Evolutionary conservation across 2,797 vertebrate species (phyloP).

Genomic region (Rousettus madagascariensis): DNA sequence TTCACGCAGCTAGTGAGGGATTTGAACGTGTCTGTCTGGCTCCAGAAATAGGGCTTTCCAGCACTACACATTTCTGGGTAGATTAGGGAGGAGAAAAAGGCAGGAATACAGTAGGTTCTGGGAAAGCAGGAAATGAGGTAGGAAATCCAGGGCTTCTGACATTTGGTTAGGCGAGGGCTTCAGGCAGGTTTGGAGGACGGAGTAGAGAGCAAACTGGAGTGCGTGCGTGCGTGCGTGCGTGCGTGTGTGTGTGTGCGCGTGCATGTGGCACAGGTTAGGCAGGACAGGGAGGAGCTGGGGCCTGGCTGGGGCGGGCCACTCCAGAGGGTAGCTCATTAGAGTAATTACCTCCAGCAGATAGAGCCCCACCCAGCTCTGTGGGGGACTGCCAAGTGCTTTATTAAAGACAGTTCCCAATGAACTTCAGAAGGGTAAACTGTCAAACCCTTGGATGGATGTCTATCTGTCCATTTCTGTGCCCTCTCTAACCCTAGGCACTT

Average conservation of each 20-base stretch:
- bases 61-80: background rate
- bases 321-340: constrained; percentile 73
- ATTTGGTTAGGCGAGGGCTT: constrained; percentile 27
- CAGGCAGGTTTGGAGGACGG: background rate
- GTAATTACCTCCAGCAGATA: constrained; percentile 68
- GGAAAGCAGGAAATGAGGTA: background rate
- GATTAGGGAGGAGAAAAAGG: background rate
- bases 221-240: background rate
- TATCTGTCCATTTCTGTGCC: background rate
- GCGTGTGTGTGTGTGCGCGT: background rate
- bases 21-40: background rate
- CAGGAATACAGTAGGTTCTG: background rate
- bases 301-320: constrained; percentile 46
- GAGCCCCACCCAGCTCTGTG: constrained; percentile 59
- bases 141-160: constrained; percentile 9
- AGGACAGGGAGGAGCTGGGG: constrained; percentile 51
- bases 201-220: background rate
- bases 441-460: background rate
- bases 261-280: background rate
- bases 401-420: constrained; percentile 36
- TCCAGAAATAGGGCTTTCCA: background rate
- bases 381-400: constrained; percentile 33
- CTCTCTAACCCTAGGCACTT: background rate
- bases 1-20: constrained; percentile 23
- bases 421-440: background rate